phyloP scores from a whole-genome alignment of 1,140 invertebrate genomes.

The Cyclargus thomasi region DNA sequence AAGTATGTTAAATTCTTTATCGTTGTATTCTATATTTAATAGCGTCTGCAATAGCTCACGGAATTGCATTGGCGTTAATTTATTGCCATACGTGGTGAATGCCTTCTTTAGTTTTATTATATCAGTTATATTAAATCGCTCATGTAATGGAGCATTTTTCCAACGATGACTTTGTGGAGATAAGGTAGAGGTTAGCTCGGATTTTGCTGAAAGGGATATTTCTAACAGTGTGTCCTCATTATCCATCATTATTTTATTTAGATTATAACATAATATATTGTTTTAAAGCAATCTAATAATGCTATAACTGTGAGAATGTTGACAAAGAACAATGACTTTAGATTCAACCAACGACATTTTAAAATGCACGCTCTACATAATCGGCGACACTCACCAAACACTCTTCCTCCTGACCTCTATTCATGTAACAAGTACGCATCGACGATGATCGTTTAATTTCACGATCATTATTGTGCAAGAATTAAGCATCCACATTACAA shows the following conservation, averaged over 20 bases:
- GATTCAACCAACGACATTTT: too few relatives aligned
- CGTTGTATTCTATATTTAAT: slow-evolving; percentile 62
- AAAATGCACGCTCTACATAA: too few relatives aligned
- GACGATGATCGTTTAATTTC: too few relatives aligned
- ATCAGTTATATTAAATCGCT: slow-evolving; percentile 51
- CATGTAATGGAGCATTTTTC: slow-evolving; percentile 54
- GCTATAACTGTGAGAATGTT: too few relatives aligned
- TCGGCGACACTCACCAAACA: too few relatives aligned
- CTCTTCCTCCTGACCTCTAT: too few relatives aligned
- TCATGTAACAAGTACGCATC: too few relatives aligned
- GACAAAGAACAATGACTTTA: too few relatives aligned
- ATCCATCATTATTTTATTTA: slow-evolving; percentile 39
- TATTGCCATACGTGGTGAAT: slow-evolving; percentile 47
- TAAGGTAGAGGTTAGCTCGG: slow-evolving; percentile 42
- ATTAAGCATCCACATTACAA: too few relatives aligned
- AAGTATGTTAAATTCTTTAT: slow-evolving; percentile 64
- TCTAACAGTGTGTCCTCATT: slow-evolving; percentile 48
- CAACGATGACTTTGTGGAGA: slow-evolving; percentile 32
- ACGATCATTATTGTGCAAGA: too few relatives aligned
- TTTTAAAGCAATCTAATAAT: too few relatives aligned
- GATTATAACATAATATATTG: neutral
- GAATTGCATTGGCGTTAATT: slow-evolving; percentile 49
- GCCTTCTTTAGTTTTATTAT: slow-evolving; percentile 60
- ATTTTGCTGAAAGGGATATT: slow-evolving; percentile 46
- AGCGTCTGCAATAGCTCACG: slow-evolving; percentile 43